Evolutionary conservation across 2,888 invertebrate genomes (phyloP).

Genomic region (Phengaris alcon): DNA sequence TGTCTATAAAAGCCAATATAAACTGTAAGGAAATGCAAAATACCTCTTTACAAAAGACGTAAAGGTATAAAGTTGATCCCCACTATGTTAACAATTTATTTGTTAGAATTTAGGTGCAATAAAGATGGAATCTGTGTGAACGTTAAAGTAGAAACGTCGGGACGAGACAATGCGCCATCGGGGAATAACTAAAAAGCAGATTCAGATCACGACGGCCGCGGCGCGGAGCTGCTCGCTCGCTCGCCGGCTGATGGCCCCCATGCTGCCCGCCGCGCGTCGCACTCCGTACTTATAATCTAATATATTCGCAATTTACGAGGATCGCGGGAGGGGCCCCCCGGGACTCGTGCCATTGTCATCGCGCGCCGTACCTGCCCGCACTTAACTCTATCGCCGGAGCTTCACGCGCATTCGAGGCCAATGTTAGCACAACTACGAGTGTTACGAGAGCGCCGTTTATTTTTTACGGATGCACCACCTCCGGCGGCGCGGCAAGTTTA

Average conservation of each 20-base stretch:
- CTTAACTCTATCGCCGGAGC: constrained; percentile 61
- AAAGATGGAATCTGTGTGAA: constrained; percentile 33
- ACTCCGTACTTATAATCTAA: constrained; percentile 78
- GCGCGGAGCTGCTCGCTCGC: constrained; percentile 65
- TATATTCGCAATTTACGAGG: constrained; percentile 79
- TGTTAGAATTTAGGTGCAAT: constrained; percentile 24
- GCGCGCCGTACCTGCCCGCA: constrained; percentile 67
- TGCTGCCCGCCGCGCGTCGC: constrained; percentile 66
- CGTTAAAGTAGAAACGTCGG: constrained; percentile 40
- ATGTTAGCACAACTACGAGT: constrained; percentile 47
- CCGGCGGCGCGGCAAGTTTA: constrained; percentile 36
- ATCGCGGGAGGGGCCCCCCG: constrained; percentile 67
- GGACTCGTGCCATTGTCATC: constrained; percentile 74
- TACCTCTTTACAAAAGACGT: neutral
- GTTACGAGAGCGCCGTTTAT: constrained; percentile 37
- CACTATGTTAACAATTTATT: constrained; percentile 20
- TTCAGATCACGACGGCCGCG: constrained; percentile 70
- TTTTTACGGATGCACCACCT: constrained; percentile 36
- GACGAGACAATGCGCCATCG: constrained; percentile 51
- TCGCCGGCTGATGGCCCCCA: constrained; percentile 71
- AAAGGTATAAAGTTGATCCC: constrained; percentile 10
- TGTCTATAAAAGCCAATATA: neutral
- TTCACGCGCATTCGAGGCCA: constrained; percentile 52
- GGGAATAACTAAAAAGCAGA: constrained; percentile 58
- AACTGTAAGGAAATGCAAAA: neutral